These are phyloP conservation scores for Bombus cullumanus DNA, from an alignment of 1,140 invertebrate species.

Conservation along the genomic window DNA sequence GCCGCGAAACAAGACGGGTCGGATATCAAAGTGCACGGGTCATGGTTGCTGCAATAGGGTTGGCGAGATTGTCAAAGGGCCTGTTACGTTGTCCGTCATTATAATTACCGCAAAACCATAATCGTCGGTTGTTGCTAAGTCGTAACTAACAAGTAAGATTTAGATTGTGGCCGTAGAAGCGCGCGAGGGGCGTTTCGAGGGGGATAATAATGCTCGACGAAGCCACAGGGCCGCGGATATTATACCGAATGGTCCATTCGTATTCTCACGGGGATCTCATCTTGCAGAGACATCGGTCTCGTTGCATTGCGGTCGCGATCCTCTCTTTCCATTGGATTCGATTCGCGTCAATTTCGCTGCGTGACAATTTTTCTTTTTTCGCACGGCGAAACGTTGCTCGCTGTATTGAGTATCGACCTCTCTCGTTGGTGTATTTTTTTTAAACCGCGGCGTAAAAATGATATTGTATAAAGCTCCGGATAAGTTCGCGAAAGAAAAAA, in stretches of 20 bases:
- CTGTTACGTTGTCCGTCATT: constrained; percentile 46
- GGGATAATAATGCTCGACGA: constrained; percentile 56
- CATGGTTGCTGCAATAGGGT: neutral
- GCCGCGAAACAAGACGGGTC: neutral
- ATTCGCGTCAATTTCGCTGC: neutral
- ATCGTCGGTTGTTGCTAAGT: constrained; percentile 42
- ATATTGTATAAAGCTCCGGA: constrained; percentile 7
- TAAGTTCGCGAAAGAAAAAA: neutral
- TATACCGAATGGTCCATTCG: constrained; percentile 67
- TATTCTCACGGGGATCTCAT: constrained; percentile 61
- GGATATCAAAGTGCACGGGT: neutral
- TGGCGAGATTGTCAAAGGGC: neutral
- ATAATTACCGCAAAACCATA: constrained; percentile 63
- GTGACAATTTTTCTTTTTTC: constrained; percentile 13
- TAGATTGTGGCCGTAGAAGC: constrained; percentile 64
- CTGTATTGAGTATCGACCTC: constrained; percentile 11
- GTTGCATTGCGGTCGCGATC: constrained; percentile 50
- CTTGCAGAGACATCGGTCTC: constrained; percentile 27
- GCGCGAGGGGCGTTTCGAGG: constrained; percentile 32
- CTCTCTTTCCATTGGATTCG: constrained; percentile 31
- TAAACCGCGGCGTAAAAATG: constrained; percentile 22
- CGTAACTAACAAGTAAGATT: constrained; percentile 61
- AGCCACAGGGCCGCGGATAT: constrained; percentile 53
- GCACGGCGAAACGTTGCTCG: neutral
- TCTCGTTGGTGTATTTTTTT: neutral